Base-by-base conservation (phyloP, 2,113 vertebrate genomes). In the Zootoca vivipara region DNA sequence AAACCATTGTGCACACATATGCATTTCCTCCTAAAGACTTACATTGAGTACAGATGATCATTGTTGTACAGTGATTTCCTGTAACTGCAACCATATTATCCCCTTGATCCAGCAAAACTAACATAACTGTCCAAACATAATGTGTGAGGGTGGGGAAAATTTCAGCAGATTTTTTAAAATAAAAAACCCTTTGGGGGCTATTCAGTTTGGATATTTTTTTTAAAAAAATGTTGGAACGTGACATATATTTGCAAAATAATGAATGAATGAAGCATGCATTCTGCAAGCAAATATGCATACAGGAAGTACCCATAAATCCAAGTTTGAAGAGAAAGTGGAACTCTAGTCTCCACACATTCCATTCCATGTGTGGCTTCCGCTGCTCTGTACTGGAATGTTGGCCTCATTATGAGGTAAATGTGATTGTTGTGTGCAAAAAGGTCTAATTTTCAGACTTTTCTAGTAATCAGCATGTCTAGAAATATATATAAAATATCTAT, bases 391-490 rank as follows among this genome's bases (percentile, higher is more conserved):
- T 87, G 67, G 69, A 87, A 87, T 73, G 78, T 28, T 72, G 52
- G 46, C 26, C 30, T 73, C 78, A 87, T 82, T 82, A 82, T 87
- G 86, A 82, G 33, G 77, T 81, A 73, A 87, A 82, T 22, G n/a
- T 69, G 9, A 52, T 22, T 33, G 33, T 67, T 35, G 9, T 22
- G 20, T 86, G 18, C 62, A 64, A 78, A 85, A 65, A 65, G 77
- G 73, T 46, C 62, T 78, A 0, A 67, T 77, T 77, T 62, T 42
- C 56, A 78, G 12, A 22, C 12, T 73, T 28, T 56, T 4, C 70
- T 8, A 58, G 69, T 46, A 38, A 67, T 22, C 9, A 46, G 30
- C 46, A 52, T 52, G 46, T 52, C 46, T 52, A 52, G 2, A 52
- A 52, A 52, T 52, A 52, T 52, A 52, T 12, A 52, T 12, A 52